These are phyloP conservation scores for Aurelia sp. DNA, from an alignment of 30 jellyfish, hydroid and myxozoan species.

Conservation along the genomic window DNA sequence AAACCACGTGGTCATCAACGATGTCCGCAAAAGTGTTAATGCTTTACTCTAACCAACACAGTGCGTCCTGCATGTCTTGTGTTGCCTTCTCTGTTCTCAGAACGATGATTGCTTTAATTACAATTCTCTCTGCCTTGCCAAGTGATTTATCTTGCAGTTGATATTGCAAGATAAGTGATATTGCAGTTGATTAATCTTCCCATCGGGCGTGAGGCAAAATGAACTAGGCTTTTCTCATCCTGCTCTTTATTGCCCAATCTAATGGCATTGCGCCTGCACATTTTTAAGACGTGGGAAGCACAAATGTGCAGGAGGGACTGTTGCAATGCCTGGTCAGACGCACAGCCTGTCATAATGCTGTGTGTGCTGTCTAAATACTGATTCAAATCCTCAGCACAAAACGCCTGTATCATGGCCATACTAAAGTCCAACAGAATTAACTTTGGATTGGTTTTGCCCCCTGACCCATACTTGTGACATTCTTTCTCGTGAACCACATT, in stretches of 20 bases:
- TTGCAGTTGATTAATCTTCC: constrained; percentile 10
- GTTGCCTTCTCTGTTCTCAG: neutral
- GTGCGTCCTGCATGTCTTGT: neutral
- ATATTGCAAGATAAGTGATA: no score
- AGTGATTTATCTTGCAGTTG: no score
- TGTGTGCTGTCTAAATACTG: constrained; percentile 4
- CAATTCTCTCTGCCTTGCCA: neutral
- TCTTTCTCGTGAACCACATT: neutral
- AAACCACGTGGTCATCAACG: neutral
- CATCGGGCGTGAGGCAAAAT: constrained; percentile 10
- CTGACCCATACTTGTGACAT: constrained; percentile 1
- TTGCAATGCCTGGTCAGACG: neutral
- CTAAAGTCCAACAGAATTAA: constrained; percentile 14
- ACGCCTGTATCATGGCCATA: constrained; percentile 31
- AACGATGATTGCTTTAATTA: neutral
- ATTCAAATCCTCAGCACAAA: neutral
- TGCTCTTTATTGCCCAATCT: constrained; percentile 1
- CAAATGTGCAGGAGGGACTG: constrained; percentile 9
- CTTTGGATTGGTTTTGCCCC: constrained; percentile 20
- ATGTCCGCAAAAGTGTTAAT: neutral
- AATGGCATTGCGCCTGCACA: constrained; percentile 22
- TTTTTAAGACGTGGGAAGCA: constrained; percentile 8
- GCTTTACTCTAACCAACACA: neutral
- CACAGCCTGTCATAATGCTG: neutral
- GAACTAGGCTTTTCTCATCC: constrained; percentile 20